phyloP scores from a whole-genome alignment of 2,113 vertebrate genomes.

The Protomyctophum bolini region DNA sequence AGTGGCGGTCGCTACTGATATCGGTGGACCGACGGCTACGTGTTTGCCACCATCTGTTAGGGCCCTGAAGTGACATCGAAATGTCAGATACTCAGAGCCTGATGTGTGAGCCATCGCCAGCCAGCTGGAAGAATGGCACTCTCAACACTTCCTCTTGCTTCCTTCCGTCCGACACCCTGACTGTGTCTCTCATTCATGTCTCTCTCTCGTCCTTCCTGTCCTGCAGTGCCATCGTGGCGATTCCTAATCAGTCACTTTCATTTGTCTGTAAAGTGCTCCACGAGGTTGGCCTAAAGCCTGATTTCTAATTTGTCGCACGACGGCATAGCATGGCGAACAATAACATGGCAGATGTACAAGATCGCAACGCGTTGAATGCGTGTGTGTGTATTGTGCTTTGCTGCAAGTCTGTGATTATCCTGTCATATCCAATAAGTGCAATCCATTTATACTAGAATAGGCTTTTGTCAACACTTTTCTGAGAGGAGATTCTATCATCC shows the following conservation, averaged over 20 bases:
- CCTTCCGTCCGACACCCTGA: background rate
- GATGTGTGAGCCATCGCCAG: background rate
- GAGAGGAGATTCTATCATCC: slow-evolving; percentile 37
- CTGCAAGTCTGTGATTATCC: slow-evolving; percentile 40
- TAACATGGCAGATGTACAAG: too few species aligned
- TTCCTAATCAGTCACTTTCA: too few species aligned
- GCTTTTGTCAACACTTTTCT: slow-evolving; percentile 39
- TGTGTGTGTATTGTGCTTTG: slow-evolving; percentile 19
- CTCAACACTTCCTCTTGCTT: background rate
- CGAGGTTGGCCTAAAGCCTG: too few species aligned
- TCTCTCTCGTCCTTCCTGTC: background rate
- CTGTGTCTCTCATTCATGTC: background rate
- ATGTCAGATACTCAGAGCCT: background rate
- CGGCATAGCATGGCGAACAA: too few species aligned
- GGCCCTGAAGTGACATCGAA: background rate
- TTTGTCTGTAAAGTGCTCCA: too few species aligned
- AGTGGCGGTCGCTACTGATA: too few species aligned
- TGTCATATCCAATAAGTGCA: slow-evolving; percentile 42
- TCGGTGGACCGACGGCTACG: too few species aligned
- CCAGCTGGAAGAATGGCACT: background rate
- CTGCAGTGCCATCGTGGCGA: too few species aligned
- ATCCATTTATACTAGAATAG: slow-evolving; percentile 28
- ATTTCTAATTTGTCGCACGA: too few species aligned
- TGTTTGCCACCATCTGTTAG: background rate
- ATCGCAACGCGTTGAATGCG: background rate